Evolutionary conservation across 2,888 invertebrate genomes (phyloP).

Genomic region (Trissolcus japonicus): DNA sequence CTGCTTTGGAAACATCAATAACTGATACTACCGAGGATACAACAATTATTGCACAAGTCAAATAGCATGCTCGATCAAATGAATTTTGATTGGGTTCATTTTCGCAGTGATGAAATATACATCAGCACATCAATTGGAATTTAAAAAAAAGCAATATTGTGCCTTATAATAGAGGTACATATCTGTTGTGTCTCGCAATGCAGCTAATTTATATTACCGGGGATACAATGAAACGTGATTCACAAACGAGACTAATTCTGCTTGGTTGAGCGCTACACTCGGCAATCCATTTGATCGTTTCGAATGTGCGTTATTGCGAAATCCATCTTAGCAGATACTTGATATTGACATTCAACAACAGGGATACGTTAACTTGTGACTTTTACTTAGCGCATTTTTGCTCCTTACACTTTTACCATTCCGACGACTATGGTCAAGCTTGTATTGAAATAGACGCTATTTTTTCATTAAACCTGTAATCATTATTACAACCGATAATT

Average conservation of each 20-base stretch:
- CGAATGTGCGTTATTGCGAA: conserved; percentile 39
- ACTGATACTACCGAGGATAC: too few species aligned
- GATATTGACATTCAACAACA: conserved; percentile 55
- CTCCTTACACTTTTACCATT: conserved; percentile 41
- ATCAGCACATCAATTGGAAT: too few species aligned
- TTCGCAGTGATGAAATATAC: background rate
- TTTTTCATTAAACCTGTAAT: conserved; percentile 5
- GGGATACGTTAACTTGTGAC: conserved; percentile 43
- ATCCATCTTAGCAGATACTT: conserved; percentile 43
- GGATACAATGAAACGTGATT: conserved; percentile 17
- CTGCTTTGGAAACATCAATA: too few species aligned
- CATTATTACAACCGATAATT: background rate
- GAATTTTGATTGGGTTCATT: too few species aligned
- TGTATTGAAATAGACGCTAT: too few species aligned
- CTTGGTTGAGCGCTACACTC: conserved; percentile 6
- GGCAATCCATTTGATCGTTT: conserved; percentile 39
- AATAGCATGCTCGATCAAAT: too few species aligned
- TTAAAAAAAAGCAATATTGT: too few species aligned
- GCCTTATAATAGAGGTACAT: too few species aligned
- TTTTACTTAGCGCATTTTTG: conserved; percentile 39
- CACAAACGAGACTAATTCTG: conserved; percentile 29
- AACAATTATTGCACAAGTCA: too few species aligned
- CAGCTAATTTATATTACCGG: conserved; percentile 10
- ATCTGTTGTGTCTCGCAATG: background rate
- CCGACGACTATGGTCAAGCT: too few species aligned